Conservation (phyloP, 2,113 vertebrate genomes). For the Orientallactaga bullata region DNA sequence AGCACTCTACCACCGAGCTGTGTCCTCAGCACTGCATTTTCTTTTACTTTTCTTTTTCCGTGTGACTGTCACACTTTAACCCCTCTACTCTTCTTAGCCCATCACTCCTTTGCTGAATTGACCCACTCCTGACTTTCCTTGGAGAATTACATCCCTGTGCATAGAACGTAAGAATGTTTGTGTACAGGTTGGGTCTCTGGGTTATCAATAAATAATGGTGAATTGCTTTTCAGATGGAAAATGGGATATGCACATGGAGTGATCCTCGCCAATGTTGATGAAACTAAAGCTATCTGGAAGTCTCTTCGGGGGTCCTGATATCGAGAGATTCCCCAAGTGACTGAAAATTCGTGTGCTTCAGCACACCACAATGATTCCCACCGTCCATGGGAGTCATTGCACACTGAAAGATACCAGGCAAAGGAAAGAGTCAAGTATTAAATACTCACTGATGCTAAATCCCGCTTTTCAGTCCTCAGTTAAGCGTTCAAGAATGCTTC, state of each 20-base stretch:
- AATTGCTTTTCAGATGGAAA: slow-evolving; percentile 41
- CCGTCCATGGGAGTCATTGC: background rate
- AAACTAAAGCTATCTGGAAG: slow-evolving; percentile 31
- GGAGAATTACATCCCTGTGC: background rate
- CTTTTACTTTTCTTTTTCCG: background rate
- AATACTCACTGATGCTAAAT: slow-evolving; percentile 39
- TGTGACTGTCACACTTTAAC: background rate
- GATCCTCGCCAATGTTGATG: background rate
- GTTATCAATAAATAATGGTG: background rate
- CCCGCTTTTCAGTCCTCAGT: background rate
- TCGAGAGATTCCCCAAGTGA: background rate
- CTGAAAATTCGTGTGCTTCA: background rate
- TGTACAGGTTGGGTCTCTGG: background rate
- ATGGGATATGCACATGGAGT: background rate
- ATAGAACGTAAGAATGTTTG: background rate
- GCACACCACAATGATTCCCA: slow-evolving; percentile 40
- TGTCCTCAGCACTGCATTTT: too few species aligned
- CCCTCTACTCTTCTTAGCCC: background rate
- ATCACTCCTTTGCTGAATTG: background rate
- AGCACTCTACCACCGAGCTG: too few species aligned
- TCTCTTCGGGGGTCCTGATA: background rate
- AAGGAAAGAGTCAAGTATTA: slow-evolving; percentile 35
- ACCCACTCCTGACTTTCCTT: background rate
- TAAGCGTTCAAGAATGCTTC: slow-evolving; percentile 50
- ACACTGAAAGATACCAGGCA: background rate